Evolutionary conservation across 2,797 vertebrate genomes (phyloP), one percentile per base, ranked within the genome.

Genomic region (Psittacula derbiana): DNA sequence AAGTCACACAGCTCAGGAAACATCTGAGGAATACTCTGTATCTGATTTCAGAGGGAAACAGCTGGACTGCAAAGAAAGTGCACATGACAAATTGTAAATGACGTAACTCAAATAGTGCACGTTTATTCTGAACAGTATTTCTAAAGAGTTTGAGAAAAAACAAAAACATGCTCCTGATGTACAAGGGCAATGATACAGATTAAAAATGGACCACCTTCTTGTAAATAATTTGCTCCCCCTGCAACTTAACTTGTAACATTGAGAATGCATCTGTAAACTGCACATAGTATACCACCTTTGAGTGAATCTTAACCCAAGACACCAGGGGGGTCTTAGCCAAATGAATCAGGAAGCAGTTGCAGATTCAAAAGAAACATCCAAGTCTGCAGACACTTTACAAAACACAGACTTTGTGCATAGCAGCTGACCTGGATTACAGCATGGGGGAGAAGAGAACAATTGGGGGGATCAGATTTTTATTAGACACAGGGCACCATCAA

Each of bases 401-500:
- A 94, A 96, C 79, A 93, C 84, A 92, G 71, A 96, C 76, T 86
- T 93, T 92, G 93, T 83, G 69, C 83, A 97, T 66, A 97, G 81
- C 76, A 97, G 88, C 91, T 93, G 82, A 96, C 70, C 74, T 91
- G 92, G 95, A 96, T 93, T 92, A 92, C 78, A 92, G 93, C 65
- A 85, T 6, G 7, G 60, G 82, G 91, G 31, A 94, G 76, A 91
- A 92, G 13, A 79, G 57, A 88, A 95, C 89, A 81, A 55, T 53
- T 58, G 27, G 10, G 36, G 43, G 50, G 57, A 81, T 91, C 88
- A 91, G 80, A 83, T 95, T 96, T 93, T 84, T 94, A 96, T 49
- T 71, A 97, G 95, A 97, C 94, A 97, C 86, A 97, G 97, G 96
- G 97, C 95, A 97, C 96, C 95, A 97, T 95, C 95, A 94, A 94